phyloP scores from a whole-genome alignment of 1,140 invertebrate genomes.

The Drosophila athabasca region DNA sequence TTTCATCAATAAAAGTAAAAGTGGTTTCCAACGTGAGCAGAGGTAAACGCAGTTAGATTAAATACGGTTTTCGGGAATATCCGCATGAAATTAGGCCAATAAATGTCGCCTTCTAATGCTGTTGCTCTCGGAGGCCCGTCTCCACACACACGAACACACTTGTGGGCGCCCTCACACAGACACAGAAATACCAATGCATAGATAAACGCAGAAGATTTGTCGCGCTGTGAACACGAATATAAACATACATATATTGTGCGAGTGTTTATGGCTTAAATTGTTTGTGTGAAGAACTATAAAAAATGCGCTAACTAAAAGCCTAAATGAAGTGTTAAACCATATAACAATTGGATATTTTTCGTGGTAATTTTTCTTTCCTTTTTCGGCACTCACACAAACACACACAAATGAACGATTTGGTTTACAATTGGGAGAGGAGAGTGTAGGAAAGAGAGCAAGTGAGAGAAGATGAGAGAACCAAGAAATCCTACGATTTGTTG shows the following conservation, averaged over 20 bases:
- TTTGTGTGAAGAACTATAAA: constrained; percentile 37
- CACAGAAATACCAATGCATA: constrained; percentile 13
- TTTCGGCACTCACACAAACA: constrained; percentile 7
- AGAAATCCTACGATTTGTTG: too few relatives aligned
- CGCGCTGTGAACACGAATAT: too few relatives aligned
- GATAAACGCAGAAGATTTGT: constrained; percentile 34
- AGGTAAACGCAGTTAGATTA: neutral
- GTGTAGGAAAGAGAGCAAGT: too few relatives aligned
- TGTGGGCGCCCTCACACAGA: constrained; percentile 21
- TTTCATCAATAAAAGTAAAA: constrained; percentile 9
- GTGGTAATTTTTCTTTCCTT: neutral
- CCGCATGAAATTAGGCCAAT: constrained; percentile 46
- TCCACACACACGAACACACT: constrained; percentile 36
- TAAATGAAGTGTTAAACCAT: constrained; percentile 28
- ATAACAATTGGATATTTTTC: constrained; percentile 5
- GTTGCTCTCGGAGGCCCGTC: constrained; percentile 53
- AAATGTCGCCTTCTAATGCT: constrained; percentile 33
- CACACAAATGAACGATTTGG: constrained; percentile 11
- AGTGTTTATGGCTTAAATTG: neutral
- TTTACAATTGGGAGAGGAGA: constrained; percentile 13
- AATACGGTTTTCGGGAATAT: neutral
- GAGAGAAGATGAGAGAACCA: too few relatives aligned
- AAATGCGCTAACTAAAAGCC: constrained; percentile 48
- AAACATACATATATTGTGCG: neutral
- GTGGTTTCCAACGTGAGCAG: neutral